These are phyloP conservation scores for Eudemis profundana DNA, from an alignment of 2,888 invertebrate genomes.

Conservation along the genomic window DNA sequence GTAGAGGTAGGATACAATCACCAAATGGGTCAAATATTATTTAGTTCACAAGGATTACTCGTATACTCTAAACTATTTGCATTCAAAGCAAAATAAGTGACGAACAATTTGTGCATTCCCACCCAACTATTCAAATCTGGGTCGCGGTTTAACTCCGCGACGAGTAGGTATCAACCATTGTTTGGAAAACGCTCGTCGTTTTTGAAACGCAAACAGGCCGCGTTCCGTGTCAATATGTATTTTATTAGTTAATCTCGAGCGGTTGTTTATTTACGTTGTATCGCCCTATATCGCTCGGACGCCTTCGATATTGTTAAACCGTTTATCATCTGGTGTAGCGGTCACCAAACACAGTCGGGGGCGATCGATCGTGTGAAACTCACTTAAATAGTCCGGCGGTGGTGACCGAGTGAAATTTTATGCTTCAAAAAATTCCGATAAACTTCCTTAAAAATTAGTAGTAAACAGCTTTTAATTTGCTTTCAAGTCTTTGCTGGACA, in stretches of 20 bases:
- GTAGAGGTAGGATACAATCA: neutral
- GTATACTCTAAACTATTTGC: neutral
- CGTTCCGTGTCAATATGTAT: constrained; percentile 41
- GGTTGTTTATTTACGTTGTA: constrained; percentile 32
- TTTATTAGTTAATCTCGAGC: constrained; percentile 41
- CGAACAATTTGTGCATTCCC: neutral
- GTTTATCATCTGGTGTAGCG: constrained; percentile 39
- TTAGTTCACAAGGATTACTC: neutral
- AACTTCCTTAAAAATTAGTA: too few species aligned
- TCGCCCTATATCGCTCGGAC: constrained; percentile 20
- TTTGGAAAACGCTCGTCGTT: constrained; percentile 21
- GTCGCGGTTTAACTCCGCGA: constrained; percentile 8
- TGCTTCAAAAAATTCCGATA: neutral
- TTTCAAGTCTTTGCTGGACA: too few species aligned
- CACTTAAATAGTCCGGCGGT: constrained; percentile 12
- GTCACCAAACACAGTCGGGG: constrained; percentile 31
- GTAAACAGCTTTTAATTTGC: too few species aligned
- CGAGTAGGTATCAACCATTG: constrained; percentile 8
- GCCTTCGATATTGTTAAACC: constrained; percentile 40
- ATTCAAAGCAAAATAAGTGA: constrained; percentile 3
- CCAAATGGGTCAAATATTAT: neutral
- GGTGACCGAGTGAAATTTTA: neutral
- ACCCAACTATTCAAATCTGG: constrained; percentile 7
- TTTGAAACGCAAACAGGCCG: constrained; percentile 26
- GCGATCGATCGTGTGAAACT: constrained; percentile 28